phyloP scores from a whole-genome alignment of 92 coral and sea anemone genomes.

The Plumapathes pennacea region DNA sequence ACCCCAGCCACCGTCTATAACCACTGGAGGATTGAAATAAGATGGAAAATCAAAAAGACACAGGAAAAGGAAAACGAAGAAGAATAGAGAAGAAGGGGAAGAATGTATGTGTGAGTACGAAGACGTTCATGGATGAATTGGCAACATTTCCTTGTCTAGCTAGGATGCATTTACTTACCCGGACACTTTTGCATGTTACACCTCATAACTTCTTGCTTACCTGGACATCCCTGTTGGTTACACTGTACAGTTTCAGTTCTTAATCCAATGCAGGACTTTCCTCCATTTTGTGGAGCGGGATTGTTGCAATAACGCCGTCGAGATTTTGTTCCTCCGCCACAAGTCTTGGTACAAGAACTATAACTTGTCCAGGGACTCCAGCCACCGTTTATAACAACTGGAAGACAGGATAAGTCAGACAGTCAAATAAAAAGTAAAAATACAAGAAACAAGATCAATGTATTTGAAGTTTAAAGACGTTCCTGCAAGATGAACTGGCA shows the following conservation, averaged over 20 bases:
- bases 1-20: constrained; percentile 58
- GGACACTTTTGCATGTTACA: no score
- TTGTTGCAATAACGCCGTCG: constrained; percentile 6
- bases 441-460: no score
- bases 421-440: background rate
- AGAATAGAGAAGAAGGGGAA: background rate
- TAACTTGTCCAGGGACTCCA: constrained; percentile 52
- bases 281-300: constrained; percentile 27
- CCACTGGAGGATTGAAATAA: background rate
- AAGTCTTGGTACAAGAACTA: constrained; percentile 6
- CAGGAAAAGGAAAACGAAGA: background rate
- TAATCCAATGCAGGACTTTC: constrained; percentile 4
- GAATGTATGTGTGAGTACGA: background rate
- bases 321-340: constrained; percentile 11
- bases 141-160: no score
- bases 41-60: background rate
- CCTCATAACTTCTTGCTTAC: no score
- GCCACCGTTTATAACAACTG: constrained; percentile 36
- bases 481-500: no score
- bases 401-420: background rate
- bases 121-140: background rate
- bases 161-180: no score
- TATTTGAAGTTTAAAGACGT: no score
- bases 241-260: background rate
- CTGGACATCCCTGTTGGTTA: constrained; percentile 4